Evolutionary conservation across 2,888 invertebrate species (phyloP).

Genomic region (Alsophila aescularia): DNA sequence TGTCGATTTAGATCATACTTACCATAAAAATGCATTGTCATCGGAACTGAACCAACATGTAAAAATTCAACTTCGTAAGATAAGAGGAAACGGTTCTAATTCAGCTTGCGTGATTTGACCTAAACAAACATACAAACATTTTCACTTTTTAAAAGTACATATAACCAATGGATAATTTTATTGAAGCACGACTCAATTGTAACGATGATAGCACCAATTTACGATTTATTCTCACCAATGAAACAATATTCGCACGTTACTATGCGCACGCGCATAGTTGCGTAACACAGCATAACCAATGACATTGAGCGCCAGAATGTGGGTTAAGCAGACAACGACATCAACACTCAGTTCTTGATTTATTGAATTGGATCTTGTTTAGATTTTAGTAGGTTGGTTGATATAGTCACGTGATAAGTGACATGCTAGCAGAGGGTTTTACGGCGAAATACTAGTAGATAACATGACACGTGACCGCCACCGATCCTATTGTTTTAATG

Average conservation of each 20-base stretch:
- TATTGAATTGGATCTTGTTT: conserved; percentile 7
- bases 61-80: no score
- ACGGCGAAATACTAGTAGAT: no score
- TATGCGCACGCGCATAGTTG: conserved; percentile 36
- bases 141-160: no score
- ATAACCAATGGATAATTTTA: no score
- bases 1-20: no score
- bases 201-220: not conserved
- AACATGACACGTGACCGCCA: no score
- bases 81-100: no score
- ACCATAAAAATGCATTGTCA: no score
- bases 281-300: conserved; percentile 34
- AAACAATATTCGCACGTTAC: conserved; percentile 10
- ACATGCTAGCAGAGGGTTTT: not conserved
- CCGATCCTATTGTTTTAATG: no score
- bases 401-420: not conserved
- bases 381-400: not conserved
- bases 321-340: conserved; percentile 15
- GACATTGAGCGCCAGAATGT: conserved; percentile 34
- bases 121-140: no score
- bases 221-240: not conserved
- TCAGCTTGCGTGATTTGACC: no score
- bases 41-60: no score
- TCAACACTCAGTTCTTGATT: conserved; percentile 12
- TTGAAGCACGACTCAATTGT: not conserved